Conservation (phyloP, 2,113 vertebrate genomes). For the Rhynchomys soricoides region DNA sequence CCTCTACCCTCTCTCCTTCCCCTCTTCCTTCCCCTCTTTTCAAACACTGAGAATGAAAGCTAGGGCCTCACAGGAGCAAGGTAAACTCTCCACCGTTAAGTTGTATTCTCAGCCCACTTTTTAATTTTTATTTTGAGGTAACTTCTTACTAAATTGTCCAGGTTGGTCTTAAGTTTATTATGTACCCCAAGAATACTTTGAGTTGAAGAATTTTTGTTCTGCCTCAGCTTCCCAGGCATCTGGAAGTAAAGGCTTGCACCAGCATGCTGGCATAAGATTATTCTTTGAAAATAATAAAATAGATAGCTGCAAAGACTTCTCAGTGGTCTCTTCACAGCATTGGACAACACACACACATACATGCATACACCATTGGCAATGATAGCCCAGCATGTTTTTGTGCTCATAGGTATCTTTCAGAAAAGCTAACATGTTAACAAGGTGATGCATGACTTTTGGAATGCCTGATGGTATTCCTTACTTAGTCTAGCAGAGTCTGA, state of each 20-base stretch:
- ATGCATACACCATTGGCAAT: background rate
- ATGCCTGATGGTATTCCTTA: background rate
- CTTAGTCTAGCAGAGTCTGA: background rate
- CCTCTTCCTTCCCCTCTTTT: background rate
- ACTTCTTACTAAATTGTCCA: background rate
- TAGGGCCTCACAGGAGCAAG: background rate
- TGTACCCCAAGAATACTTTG: background rate
- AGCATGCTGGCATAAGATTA: background rate
- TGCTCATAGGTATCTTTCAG: background rate
- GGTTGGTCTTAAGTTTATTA: background rate
- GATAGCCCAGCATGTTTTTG: background rate
- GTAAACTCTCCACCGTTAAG: too few relatives aligned
- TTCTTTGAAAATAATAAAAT: slow-evolving; percentile 43
- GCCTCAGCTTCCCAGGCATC: background rate
- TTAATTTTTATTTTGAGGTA: background rate
- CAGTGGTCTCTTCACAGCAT: background rate
- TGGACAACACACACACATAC: background rate
- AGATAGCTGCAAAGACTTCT: background rate
- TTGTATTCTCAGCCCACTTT: background rate
- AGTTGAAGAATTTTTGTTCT: background rate
- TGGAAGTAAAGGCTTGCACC: background rate
- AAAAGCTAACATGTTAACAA: background rate
- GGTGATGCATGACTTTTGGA: background rate
- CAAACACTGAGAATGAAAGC: background rate
- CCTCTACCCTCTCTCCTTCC: background rate